Percentiles rank a stretch among this genome's conserved stretches.
Conservation (phyloP, 1,140 invertebrate genomes). For the Acromyrmex heyeri region DNA sequence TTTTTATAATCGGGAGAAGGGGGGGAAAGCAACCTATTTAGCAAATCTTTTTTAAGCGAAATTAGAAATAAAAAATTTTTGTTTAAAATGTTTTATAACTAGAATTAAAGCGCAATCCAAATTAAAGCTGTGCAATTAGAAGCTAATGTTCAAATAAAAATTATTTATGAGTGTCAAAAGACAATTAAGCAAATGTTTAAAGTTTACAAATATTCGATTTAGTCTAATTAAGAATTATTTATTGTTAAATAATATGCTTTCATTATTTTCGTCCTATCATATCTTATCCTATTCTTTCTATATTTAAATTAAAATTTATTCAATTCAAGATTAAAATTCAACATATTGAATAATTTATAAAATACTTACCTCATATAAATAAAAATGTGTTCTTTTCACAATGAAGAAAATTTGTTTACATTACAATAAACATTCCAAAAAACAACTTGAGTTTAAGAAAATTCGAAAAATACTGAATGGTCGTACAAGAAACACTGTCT, state of each 20-base stretch:
- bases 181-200: neutral
- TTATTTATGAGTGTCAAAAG: neutral
- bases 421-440: neutral
- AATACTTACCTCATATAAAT: conserved; percentile 18
- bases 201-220: too few relatives aligned
- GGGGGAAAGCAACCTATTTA: neutral
- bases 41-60: neutral
- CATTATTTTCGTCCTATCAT: too few relatives aligned
- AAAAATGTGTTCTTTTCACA: neutral
- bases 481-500: neutral
- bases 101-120: neutral
- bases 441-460: neutral
- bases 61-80: neutral
- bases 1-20: too few relatives aligned
- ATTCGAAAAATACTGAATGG: neutral
- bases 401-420: neutral
- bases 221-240: too few relatives aligned
- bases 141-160: neutral
- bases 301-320: neutral
- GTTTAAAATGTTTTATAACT: too few relatives aligned
- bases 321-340: neutral
- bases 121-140: neutral
- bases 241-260: too few relatives aligned
- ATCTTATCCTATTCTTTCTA: too few relatives aligned
- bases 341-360: neutral